A percentile compares a stretch with the other conserved stretches of the same genome.
phyloP scores from a whole-genome alignment of 92 coral and sea anemone species.

The Phenganax subtilis region DNA sequence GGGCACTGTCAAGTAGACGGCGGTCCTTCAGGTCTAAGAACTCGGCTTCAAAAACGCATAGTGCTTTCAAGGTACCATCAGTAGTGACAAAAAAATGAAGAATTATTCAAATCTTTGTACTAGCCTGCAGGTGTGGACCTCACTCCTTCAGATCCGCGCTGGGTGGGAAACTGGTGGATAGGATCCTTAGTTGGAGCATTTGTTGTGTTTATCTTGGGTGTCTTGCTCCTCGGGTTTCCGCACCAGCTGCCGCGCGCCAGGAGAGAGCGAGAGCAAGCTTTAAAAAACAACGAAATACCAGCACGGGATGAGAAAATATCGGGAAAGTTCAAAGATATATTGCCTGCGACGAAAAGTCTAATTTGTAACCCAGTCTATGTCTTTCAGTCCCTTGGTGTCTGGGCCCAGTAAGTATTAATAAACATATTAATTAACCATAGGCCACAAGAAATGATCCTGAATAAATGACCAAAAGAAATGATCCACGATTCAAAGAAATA shows the following conservation, averaged over 20 bases:
- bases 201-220: slow-evolving; percentile 44
- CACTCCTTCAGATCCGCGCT: slow-evolving; percentile 68
- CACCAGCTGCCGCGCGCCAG: slow-evolving; percentile 67
- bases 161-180: slow-evolving; percentile 99
- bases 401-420: slow-evolving; percentile 27
- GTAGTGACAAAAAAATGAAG: neutral
- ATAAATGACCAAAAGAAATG: neutral
- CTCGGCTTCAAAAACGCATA: no score
- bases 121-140: slow-evolving; percentile 70
- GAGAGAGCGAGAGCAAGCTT: slow-evolving; percentile 62
- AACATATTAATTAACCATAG: neutral
- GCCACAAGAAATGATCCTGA: neutral
- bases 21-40: no score
- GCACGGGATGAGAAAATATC: slow-evolving; percentile 47
- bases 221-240: slow-evolving; percentile 70
- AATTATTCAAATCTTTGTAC: neutral
- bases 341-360: slow-evolving; percentile 57
- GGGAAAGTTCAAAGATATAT: slow-evolving; percentile 56
- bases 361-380: slow-evolving; percentile 57
- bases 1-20: no score
- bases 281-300: slow-evolving; percentile 53
- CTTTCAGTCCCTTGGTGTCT: slow-evolving; percentile 54
- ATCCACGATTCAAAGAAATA: no score
- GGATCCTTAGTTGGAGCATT: slow-evolving; percentile 66
- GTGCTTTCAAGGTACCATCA: no score